Evolutionary conservation across 2,113 vertebrate species (phyloP).

Genomic region (Bujurquina vittata): DNA sequence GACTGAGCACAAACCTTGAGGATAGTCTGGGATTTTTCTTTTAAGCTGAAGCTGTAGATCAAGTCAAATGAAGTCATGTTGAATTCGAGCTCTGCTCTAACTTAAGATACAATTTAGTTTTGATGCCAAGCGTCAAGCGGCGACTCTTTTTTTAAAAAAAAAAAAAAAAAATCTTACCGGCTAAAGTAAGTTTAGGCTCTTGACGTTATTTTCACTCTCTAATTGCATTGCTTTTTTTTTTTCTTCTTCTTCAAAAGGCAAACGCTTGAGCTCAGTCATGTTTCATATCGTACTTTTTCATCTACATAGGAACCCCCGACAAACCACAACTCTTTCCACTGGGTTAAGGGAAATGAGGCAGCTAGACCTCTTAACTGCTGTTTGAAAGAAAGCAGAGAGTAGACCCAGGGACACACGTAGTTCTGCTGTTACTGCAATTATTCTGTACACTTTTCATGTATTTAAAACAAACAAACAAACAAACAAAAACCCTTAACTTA

Average conservation of each 20-base stretch:
- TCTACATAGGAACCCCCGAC: constrained; percentile 76
- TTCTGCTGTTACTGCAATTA: neutral
- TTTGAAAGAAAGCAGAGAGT: constrained; percentile 7
- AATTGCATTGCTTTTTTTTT: neutral
- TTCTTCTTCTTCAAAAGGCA: neutral
- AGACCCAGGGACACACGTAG: neutral
- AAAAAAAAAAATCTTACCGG: neutral
- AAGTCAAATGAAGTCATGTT: neutral
- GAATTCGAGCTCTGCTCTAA: neutral
- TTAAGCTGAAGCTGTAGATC: neutral
- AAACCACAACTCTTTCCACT: constrained; percentile 84
- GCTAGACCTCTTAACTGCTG: neutral
- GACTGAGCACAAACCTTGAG: constrained; percentile 7
- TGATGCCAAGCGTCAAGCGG: neutral
- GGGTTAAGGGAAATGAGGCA: constrained; percentile 64
- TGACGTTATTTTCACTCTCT: constrained; percentile 1
- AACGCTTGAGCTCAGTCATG: constrained; percentile 42
- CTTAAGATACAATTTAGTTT: neutral
- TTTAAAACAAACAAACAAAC: neutral
- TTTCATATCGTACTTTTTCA: constrained; percentile 62
- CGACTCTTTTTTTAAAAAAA: fast-evolving
- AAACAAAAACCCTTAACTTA: neutral
- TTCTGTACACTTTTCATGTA: neutral
- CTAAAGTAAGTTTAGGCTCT: neutral
- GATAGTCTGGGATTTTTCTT: constrained; percentile 15